Conservation (phyloP, 1,140 invertebrate species). For the Pemphigus obesinymphae region DNA sequence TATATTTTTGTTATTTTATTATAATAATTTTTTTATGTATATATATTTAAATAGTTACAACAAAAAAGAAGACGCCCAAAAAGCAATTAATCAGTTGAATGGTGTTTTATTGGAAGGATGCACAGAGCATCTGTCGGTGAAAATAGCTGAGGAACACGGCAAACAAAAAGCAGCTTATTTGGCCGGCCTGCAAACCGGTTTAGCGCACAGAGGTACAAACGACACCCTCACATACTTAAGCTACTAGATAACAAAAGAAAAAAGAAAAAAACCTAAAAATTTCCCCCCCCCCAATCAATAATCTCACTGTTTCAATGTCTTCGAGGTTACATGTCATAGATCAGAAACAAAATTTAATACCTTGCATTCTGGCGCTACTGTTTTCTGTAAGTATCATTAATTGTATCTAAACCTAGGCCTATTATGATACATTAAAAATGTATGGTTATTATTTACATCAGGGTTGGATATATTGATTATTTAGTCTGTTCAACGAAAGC, state of each 20-base stretch:
- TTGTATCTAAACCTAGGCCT: conserved; percentile 30
- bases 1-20: background rate
- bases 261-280: conserved; percentile 27
- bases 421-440: background rate
- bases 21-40: background rate
- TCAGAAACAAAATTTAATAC: conserved; percentile 39
- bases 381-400: conserved; percentile 39
- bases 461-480: background rate
- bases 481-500: background rate
- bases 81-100: conserved; percentile 78
- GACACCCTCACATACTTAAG: conserved; percentile 41
- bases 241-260: conserved; percentile 41
- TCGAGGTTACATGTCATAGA: conserved; percentile 41
- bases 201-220: conserved; percentile 52
- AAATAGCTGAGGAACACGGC: conserved; percentile 88
- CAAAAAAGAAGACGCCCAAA: conserved; percentile 78
- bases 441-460: conserved; percentile 3
- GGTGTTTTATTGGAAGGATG: conserved; percentile 79
- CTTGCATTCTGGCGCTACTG: conserved; percentile 32
- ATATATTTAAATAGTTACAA: conserved; percentile 61
- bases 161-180: conserved; percentile 75
- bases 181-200: conserved; percentile 58
- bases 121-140: conserved; percentile 75
- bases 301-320: conserved; percentile 32
- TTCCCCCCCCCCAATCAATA: conserved; percentile 14